Evolutionary conservation across 2,888 invertebrate genomes (phyloP), one percentile per base, ranked within the genome.

Genomic region (Acrobasis suavella): DNA sequence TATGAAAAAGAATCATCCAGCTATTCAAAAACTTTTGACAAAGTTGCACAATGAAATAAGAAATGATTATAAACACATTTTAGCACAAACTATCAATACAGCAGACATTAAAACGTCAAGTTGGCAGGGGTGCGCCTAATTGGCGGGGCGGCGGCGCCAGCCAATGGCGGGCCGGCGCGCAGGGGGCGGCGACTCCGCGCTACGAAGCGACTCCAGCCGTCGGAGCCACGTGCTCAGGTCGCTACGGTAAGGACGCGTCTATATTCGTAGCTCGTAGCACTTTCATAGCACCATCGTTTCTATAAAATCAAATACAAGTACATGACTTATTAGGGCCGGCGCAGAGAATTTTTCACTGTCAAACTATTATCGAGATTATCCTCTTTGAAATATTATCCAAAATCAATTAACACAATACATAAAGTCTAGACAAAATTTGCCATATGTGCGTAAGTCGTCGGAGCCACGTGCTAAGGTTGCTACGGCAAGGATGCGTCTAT

Each of bases 81-180:
- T 37, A 32, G 52, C 51, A 54, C 55, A 65, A 77, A 78, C 77
- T 78, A 76, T 78, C 78, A 77, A 79, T 74, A 80, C 73, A 71
- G 83, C 81, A 87, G 89, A 90, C 88, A 89, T 90, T 89, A 88
- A 87, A 87, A 91, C 87, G 92, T 91, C 91, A 91, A 90, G 88
- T 89, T 78, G 79, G 79, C 77, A 85, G 73, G 77, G 69, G 82
- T 78, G 85, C 78, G 82, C 83, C 83, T 88, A 87, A 90, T 89
- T 88, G 89, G 71, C 85, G 85, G 89, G 87, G 90, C 89, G 89
- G 82, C 76, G 74, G 69, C 69, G 70, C 65, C 75, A 74, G 72
- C 92, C 92, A 92, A 92, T 92, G 77, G 78, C 77, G 71, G 72
- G 72, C 70, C 73, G 65, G 72, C 69, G 65, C 65, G 73, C 74